Evolutionary conservation across 2,113 vertebrate species (phyloP), one percentile per base, ranked within the genome.

Genomic region (Corynorhinus townsendii): DNA sequence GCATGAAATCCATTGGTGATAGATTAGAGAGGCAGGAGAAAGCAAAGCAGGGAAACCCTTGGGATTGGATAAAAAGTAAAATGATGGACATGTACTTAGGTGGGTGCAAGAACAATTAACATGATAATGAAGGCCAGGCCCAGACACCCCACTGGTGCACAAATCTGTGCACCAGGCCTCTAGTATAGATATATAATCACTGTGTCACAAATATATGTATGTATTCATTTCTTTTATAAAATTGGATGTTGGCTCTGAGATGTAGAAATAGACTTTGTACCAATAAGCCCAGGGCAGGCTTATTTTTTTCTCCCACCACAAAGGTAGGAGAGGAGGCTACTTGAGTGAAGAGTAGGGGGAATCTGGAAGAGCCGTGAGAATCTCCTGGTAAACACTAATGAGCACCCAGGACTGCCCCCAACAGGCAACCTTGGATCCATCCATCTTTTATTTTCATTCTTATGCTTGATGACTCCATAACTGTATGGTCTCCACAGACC

Each of bases 401-500:
- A 3, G 64, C 33, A 54, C 19, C 15, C 2, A 28, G 24, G 24
- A 30, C 15, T 9, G 8, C 28, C 26, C 22, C 33, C 56, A n/a
- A 15, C 4, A 66, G 45, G 56, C 47, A 94, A 5, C 10, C 15
- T 38, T 73, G n/a, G n/a, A n/a, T 47, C 7, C 24, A 16, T 17
- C 20, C 19, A 8, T 38, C 62, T 66, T 79, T 62, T 33, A 19
- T 24, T 43, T 86, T 68, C n/a, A 16, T 24, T 26, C 12, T 19
- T 5, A 12, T 3, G 3, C 15, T 22, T 30, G 26, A 11, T 17
- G 4, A 4, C 28, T 20, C 2, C 3, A 6, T 0, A 16, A 15
- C n/a, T 14, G 1, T 62, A 26, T 33, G 56, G 45, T 45, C 35
- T 77, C 28, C 9, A 62, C 5, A 35, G 24, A 69, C 26, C 12